These are phyloP conservation scores for Halcyon smyrnensis DNA, from an alignment of 2,797 vertebrate genomes.

Conservation along the genomic window DNA sequence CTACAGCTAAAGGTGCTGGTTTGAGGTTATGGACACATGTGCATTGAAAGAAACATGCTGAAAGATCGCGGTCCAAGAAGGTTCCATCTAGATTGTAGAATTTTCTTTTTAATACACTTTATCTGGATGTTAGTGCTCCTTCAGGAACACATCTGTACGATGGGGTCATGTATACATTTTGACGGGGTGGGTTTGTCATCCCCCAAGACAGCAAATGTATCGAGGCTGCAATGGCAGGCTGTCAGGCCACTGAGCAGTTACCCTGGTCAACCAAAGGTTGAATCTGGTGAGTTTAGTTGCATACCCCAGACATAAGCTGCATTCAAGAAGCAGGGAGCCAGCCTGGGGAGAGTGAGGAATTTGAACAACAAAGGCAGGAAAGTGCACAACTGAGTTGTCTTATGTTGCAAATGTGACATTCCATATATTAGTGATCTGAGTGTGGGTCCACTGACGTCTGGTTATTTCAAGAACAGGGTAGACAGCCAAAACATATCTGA, in stretches of 20 bases:
- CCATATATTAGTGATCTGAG: rapidly evolving
- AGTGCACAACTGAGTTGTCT: neutral
- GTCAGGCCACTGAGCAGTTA: neutral
- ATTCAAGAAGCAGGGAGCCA: neutral
- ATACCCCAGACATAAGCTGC: neutral
- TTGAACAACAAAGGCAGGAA: neutral
- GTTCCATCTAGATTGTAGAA: neutral
- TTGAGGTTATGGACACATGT: neutral
- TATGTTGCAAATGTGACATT: neutral
- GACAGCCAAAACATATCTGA: neutral
- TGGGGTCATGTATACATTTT: neutral
- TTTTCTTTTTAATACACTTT: neutral
- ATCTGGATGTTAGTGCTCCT: neutral
- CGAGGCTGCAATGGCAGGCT: neutral
- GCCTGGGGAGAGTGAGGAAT: neutral
- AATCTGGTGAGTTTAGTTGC: neutral
- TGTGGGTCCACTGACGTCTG: neutral
- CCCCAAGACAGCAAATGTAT: neutral
- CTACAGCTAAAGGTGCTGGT: neutral
- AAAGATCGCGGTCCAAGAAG: neutral
- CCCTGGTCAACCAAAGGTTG: neutral
- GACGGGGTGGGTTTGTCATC: neutral
- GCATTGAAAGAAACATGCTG: neutral
- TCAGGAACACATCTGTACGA: neutral
- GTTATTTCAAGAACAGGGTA: neutral